Evolutionary conservation across 1,140 invertebrate species (phyloP), one percentile per base, ranked within the genome.

Genomic region (Elysia chlorotica): DNA sequence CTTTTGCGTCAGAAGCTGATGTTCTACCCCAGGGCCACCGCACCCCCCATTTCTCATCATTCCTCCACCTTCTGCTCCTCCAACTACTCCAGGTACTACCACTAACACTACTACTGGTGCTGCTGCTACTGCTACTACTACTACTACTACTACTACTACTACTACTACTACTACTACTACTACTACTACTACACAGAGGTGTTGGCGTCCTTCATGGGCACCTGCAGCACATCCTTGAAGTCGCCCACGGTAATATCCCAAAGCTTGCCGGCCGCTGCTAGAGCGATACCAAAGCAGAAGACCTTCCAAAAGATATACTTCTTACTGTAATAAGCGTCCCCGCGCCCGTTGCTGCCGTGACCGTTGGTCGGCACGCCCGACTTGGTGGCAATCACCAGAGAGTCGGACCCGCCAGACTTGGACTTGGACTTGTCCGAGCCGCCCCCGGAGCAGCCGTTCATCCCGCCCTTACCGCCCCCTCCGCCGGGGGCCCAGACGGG

Each of bases 301-400:
- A 74, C 74, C 69, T 81, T 81, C 65, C 76, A 85, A 56, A 83
- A 85, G 28, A 82, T 65, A 59, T 77, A 76, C 62, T 76, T 80
- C 70, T 80, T 83, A 53, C 80, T 83, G 61, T 79, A 74, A 2
- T 65, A 67, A 53, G 59, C 62, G 14, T 38, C n/a, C 2, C 25
- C 17, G 33, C 75, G 65, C 23, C 48, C 59, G 33, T 59, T 35
- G 5, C 48, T 65, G n/a, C n/a, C n/a, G 54, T 78, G 76, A 33
- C 79, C 80, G 62, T 76, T 76, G 41, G 62, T 69, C 0, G 53
- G 14, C 1, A 63, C 2, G 1, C 69, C 69, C 28, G 69, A 28
- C 38, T 71, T 71, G 21, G 25, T 4, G 3, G 31, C 59, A 1
- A 56, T 30, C 63, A 73, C 74, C 21, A 62, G 69, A 6, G 53